These are phyloP conservation scores for Goniozus legneri DNA, from an alignment of 1,140 invertebrate species.

Conservation along the genomic window DNA sequence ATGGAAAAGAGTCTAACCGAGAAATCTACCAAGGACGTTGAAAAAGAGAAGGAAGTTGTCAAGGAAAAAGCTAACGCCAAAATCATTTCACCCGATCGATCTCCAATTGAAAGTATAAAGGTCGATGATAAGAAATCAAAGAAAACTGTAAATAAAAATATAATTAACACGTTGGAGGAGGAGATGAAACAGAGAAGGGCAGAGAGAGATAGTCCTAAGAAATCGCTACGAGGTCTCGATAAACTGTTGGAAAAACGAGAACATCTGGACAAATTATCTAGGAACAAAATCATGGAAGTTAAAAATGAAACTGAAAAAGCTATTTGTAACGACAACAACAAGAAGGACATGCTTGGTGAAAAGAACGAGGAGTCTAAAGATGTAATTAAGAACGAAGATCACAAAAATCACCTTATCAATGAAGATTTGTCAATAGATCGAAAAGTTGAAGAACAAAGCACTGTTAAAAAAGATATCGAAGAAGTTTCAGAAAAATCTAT, in stretches of 20 bases:
- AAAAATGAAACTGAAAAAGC: conserved; percentile 18
- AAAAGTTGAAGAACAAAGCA: conserved; percentile 7
- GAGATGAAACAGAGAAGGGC: conserved; percentile 58
- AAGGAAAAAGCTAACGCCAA: conserved; percentile 19
- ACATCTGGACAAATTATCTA: conserved; percentile 48
- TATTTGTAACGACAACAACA: conserved; percentile 12
- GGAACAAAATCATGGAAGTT: conserved; percentile 26
- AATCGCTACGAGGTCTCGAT: conserved; percentile 52
- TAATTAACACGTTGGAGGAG: conserved; percentile 52
- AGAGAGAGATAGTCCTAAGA: conserved; percentile 51
- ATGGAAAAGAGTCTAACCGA: conserved; percentile 63
- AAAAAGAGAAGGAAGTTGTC: conserved; percentile 12
- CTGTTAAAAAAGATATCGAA: neutral
- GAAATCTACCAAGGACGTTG: conserved; percentile 19
- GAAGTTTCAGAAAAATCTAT: neutral
- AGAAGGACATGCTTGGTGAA: conserved; percentile 9
- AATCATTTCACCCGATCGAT: too few relatives aligned
- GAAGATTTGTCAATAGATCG: conserved; percentile 15
- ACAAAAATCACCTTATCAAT: conserved; percentile 25
- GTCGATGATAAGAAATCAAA: conserved; percentile 34
- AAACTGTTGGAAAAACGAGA: conserved; percentile 54
- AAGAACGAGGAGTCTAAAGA: conserved; percentile 14
- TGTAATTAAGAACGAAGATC: conserved; percentile 24
- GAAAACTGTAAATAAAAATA: conserved; percentile 34
- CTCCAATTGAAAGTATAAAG: conserved; percentile 13